These are phyloP conservation scores for Nomada fabriciana DNA, from an alignment of 2,888 invertebrate species.

Conservation along the genomic window DNA sequence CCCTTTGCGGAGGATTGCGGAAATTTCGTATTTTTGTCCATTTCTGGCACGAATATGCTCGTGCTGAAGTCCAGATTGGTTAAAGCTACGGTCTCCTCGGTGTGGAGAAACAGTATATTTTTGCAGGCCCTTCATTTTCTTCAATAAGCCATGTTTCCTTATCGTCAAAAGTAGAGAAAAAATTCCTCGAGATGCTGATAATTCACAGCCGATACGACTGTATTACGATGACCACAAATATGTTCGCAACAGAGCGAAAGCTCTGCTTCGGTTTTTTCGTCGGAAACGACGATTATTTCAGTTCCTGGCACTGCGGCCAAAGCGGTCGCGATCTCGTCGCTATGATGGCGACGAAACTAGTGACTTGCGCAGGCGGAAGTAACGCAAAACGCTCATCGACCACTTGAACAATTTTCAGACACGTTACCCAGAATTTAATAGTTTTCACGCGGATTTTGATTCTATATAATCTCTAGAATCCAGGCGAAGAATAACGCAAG, in stretches of 20 bases:
- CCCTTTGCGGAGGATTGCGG: constrained; percentile 90
- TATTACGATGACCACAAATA: constrained; percentile 46
- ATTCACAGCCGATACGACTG: constrained; percentile 50
- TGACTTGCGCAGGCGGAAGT: constrained; percentile 71
- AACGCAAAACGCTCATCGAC: constrained; percentile 2
- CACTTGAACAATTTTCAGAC: background rate
- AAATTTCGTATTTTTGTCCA: constrained; percentile 92
- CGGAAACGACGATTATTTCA: constrained; percentile 88
- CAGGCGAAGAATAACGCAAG: background rate
- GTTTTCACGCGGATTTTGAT: background rate
- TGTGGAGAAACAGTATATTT: constrained; percentile 89
- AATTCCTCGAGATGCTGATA: constrained; percentile 68
- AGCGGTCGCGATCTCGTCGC: constrained; percentile 87
- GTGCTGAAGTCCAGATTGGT: constrained; percentile 85
- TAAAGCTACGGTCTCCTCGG: constrained; percentile 87
- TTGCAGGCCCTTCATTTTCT: constrained; percentile 90
- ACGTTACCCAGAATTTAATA: background rate
- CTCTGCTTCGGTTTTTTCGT: constrained; percentile 87
- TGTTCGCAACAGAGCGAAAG: constrained; percentile 49
- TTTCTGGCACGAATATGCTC: constrained; percentile 87
- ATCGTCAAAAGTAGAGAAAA: constrained; percentile 75
- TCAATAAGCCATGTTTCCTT: constrained; percentile 91
- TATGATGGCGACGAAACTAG: constrained; percentile 88
- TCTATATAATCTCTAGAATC: background rate
- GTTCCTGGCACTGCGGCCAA: constrained; percentile 76